Evolutionary conservation across 2,113 vertebrate species (phyloP).

Genomic region (Taxidea taxus): DNA sequence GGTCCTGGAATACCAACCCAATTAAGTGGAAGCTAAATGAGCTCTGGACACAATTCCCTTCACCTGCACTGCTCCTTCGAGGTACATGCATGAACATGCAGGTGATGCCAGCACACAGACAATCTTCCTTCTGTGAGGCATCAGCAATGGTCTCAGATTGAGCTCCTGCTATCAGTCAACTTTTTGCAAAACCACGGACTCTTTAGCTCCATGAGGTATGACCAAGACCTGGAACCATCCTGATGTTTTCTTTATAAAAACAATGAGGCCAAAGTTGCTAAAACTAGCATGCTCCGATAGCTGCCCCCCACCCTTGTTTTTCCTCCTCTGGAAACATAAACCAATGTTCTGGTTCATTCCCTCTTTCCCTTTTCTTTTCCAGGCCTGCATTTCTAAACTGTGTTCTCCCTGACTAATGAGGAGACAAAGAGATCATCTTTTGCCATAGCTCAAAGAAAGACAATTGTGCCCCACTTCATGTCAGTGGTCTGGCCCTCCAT

Average conservation of each 20-base stretch:
- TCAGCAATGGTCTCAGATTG: background rate
- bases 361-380: background rate
- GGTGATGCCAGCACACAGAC: background rate
- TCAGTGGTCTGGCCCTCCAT: background rate
- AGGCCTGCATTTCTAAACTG: background rate
- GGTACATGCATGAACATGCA: background rate
- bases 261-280: background rate
- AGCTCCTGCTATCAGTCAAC: background rate
- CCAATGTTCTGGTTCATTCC: background rate
- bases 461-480: background rate
- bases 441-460: background rate
- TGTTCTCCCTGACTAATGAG: background rate
- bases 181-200: background rate
- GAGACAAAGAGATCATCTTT: background rate
- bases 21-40: conserved; percentile 63
- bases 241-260: background rate
- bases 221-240: background rate
- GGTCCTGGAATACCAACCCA: conserved; percentile 64
- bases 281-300: background rate
- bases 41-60: conserved; percentile 32
- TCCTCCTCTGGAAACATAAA: conserved; percentile 28
- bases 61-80: fast-evolving
- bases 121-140: background rate
- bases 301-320: background rate
- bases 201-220: background rate